phyloP scores from a whole-genome alignment of 2,888 invertebrate genomes.

The Ormia ochracea region DNA sequence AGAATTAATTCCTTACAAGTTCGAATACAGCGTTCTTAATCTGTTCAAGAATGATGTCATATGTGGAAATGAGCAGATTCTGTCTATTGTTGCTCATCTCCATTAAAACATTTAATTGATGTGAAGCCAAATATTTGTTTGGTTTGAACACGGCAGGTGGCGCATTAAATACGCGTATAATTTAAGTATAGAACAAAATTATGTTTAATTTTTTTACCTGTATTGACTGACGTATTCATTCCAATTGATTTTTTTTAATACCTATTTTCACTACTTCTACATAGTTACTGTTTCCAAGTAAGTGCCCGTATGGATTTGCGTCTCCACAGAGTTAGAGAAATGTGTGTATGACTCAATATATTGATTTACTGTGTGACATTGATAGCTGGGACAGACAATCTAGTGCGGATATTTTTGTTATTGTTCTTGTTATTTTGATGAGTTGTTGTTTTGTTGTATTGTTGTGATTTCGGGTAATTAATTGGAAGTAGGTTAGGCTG shows the following conservation, averaged over 20 bases:
- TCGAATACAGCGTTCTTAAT: not conserved
- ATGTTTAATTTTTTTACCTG: not conserved
- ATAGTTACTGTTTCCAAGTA: not conserved
- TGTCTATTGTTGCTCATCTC: not conserved
- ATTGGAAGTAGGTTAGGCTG: constrained; percentile 12
- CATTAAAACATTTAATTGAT: not conserved
- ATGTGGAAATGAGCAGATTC: not conserved
- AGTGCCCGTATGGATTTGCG: not conserved
- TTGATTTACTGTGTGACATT: constrained; percentile 30
- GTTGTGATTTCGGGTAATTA: constrained; percentile 20
- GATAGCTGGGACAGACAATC: not conserved
- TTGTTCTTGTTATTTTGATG: constrained; percentile 11
- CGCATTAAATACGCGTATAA: not conserved
- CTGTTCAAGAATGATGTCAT: constrained; percentile 13
- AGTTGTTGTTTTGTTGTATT: not conserved
- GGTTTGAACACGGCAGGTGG: constrained; percentile 18
- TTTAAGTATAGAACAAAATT: constrained; percentile 1
- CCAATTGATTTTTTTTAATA: constrained; percentile 6
- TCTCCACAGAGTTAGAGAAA: too few relatives aligned
- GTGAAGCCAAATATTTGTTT: not conserved
- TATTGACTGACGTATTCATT: constrained; percentile 1
- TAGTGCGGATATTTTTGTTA: constrained; percentile 5
- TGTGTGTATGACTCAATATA: constrained; percentile 24
- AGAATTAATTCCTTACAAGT: not conserved
- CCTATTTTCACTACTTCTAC: not conserved